A percentile compares a stretch with the other conserved stretches of the same genome.
Evolutionary conservation across 2,797 vertebrate species (phyloP).

Genomic region (Pelodytes ibericus): DNA sequence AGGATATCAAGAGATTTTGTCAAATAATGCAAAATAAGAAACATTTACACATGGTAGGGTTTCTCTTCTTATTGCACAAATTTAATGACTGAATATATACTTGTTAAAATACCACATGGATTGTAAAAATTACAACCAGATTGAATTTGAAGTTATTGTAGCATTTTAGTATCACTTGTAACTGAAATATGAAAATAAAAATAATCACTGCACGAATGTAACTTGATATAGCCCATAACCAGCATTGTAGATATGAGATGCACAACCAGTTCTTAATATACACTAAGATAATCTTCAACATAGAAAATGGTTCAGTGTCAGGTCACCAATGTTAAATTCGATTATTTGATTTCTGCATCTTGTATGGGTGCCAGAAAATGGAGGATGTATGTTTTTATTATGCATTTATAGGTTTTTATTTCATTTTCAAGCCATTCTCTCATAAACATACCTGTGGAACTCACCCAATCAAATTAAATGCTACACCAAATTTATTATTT

Average conservation of each 20-base stretch:
- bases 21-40: conserved; percentile 54
- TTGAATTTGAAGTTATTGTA: conserved; percentile 43
- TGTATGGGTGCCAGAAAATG: no score
- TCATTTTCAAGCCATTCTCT: no score
- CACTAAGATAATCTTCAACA: no score
- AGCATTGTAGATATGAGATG: conserved; percentile 7
- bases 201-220: background rate
- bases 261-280: no score
- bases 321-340: no score
- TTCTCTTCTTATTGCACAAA: conserved; percentile 53
- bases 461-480: no score
- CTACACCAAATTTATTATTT: no score
- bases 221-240: background rate
- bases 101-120: background rate
- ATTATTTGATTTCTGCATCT: no score
- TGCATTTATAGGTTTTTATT: no score
- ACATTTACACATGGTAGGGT: conserved; percentile 59
- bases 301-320: no score
- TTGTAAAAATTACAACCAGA: conserved; percentile 46
- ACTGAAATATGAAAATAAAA: conserved; percentile 36
- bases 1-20: conserved; percentile 59
- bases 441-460: no score
- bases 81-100: conserved; percentile 52
- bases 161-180: conserved; percentile 38
- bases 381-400: no score